Evolutionary conservation across 2,888 invertebrate species (phyloP).

Genomic region (Phragmatobia fuliginosa): DNA sequence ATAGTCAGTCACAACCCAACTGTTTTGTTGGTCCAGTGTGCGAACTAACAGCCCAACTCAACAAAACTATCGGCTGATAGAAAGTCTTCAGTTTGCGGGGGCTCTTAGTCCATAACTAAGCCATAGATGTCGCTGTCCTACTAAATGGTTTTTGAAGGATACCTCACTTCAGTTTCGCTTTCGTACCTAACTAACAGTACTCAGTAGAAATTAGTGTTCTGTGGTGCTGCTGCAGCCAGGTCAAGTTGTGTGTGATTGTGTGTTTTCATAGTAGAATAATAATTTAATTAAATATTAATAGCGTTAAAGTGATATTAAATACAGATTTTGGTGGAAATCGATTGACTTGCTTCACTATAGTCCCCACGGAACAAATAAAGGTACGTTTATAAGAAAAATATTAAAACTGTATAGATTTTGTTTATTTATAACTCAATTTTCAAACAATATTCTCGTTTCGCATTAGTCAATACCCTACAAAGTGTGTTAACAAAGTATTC

Average conservation of each 20-base stretch:
- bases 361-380: conserved; percentile 32
- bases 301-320: conserved; percentile 37
- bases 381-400: conserved; percentile 35
- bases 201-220: conserved; percentile 15
- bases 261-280: conserved; percentile 48
- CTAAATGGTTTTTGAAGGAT: background rate
- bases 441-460: conserved; percentile 13
- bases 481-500: conserved; percentile 34
- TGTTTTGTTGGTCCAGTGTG: too few relatives aligned
- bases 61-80: too few relatives aligned
- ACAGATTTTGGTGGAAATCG: conserved; percentile 27
- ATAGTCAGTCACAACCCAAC: too few relatives aligned
- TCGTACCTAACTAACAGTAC: too few relatives aligned
- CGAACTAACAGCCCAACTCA: too few relatives aligned
- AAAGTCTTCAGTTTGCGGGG: too few relatives aligned
- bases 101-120: background rate
- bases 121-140: background rate
- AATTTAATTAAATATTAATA: conserved; percentile 40
- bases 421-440: conserved; percentile 47
- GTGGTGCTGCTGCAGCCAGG: conserved; percentile 48
- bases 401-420: conserved; percentile 24
- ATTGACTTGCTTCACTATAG: conserved; percentile 32
- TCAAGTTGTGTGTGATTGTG: conserved; percentile 40
- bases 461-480: conserved; percentile 11
- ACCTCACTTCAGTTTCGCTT: background rate